Evolutionary conservation across 1,140 invertebrate genomes (phyloP), one percentile per base, ranked within the genome.

Genomic region (Phymastichus coffea): DNA sequence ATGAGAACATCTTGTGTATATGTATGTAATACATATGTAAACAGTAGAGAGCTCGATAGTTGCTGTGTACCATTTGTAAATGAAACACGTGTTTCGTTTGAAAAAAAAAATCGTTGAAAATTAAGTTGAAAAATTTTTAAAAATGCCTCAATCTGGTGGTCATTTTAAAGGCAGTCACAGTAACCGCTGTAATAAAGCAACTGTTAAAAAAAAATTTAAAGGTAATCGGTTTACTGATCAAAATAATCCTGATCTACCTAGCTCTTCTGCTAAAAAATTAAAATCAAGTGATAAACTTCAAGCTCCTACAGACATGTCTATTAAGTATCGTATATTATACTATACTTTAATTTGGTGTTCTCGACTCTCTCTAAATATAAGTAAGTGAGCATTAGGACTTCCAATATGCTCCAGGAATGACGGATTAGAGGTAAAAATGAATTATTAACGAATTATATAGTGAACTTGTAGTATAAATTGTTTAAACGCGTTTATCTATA

Each of bases 341-440:
- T 46, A 6, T 46, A 20, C 9, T 51, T 53, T 15, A 40, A 38
- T 53, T 53, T 53, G 30, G 41, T 56, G 7, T 56, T 44, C 33
- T 56, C 41, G 10, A 25, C 20, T 12, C 25, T 56, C 20, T 41
- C 52, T 43, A 19, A 55, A 19, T 3, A 40, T 9, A n/a, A n/a
- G n/a, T n/a, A n/a, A n/a, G n/a, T n/a, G n/a, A n/a, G n/a, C n/a
- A n/a, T n/a, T n/a, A n/a, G n/a, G n/a, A n/a, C n/a, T n/a, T n/a
- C n/a, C n/a, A n/a, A n/a, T n/a, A n/a, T n/a, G n/a, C n/a, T n/a
- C n/a, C n/a, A n/a, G n/a, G n/a, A n/a, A n/a, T n/a, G n/a, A n/a
- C n/a, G n/a, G n/a, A n/a, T n/a, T n/a, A n/a, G n/a, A n/a, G n/a
- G n/a, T n/a, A n/a, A n/a, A n/a, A n/a, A n/a, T n/a, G n/a, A n/a